Conservation (phyloP, 2,888 invertebrate genomes). For the Tetranychus truncatus region DNA sequence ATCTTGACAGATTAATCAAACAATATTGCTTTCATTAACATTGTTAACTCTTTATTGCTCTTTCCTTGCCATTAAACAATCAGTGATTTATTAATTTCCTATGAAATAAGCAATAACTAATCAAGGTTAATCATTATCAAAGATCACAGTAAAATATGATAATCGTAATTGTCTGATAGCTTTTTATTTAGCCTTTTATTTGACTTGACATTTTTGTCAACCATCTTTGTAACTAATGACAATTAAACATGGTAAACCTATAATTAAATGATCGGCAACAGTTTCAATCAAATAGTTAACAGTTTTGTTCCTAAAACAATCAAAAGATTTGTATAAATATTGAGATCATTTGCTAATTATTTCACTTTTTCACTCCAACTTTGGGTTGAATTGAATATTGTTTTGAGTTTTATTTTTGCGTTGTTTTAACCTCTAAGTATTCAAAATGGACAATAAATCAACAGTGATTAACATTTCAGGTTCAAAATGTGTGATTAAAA, state of each 20-base stretch:
- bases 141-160: neutral
- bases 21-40: too few relatives aligned
- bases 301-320: neutral
- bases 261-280: neutral
- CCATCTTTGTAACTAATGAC: neutral
- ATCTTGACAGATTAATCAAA: too few relatives aligned
- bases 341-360: neutral
- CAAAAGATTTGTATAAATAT: neutral
- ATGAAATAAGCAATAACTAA: neutral
- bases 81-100: too few relatives aligned
- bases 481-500: neutral
- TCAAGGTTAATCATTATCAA: neutral
- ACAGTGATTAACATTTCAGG: neutral
- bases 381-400: neutral
- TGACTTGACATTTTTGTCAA: neutral
- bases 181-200: neutral
- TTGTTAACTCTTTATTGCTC: too few relatives aligned
- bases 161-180: neutral
- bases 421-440: too few relatives aligned
- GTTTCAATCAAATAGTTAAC: neutral
- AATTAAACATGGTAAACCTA: too few relatives aligned
- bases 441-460: neutral
- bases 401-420: too few relatives aligned
- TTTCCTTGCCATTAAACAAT: too few relatives aligned
- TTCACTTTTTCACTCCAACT: neutral